Percentiles rank a stretch among this genome's conserved stretches.
Evolutionary conservation across 2,797 vertebrate genomes (phyloP).

Genomic region (Scyliorhinus canicula): DNA sequence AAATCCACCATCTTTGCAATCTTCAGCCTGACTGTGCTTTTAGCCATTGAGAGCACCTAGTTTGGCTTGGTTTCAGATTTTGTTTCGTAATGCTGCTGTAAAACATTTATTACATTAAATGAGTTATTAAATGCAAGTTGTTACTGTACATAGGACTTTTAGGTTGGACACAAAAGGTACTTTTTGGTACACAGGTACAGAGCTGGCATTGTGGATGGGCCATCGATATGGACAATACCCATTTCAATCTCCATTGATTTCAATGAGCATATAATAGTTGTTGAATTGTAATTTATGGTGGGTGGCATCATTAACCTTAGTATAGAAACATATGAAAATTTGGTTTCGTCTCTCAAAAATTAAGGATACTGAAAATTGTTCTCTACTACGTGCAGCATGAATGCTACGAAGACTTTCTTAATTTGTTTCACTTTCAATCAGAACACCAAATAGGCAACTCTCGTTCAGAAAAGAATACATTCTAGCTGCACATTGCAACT

Average conservation of each 20-base stretch:
- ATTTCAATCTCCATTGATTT: not conserved
- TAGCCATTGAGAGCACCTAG: not conserved
- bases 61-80: not conserved
- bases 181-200: not conserved
- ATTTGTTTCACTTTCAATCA: not conserved
- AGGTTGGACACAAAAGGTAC: not conserved
- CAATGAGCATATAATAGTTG: not conserved
- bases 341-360: not conserved
- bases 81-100: not conserved
- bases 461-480: not conserved
- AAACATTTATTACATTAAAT: not conserved
- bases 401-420: not conserved
- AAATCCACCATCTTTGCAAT: not conserved
- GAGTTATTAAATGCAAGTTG: not conserved
- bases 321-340: not conserved
- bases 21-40: not conserved
- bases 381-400: not conserved
- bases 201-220: not conserved
- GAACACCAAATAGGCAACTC: not conserved
- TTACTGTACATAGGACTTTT: not conserved
- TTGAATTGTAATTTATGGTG: not conserved
- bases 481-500: not conserved
- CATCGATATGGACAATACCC: not conserved
- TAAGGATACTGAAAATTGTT: not conserved
- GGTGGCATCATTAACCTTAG: not conserved